Evolutionary conservation across 2,888 invertebrate species (phyloP), one percentile per base, ranked within the genome.

Genomic region (Tenthredo amoena): DNA sequence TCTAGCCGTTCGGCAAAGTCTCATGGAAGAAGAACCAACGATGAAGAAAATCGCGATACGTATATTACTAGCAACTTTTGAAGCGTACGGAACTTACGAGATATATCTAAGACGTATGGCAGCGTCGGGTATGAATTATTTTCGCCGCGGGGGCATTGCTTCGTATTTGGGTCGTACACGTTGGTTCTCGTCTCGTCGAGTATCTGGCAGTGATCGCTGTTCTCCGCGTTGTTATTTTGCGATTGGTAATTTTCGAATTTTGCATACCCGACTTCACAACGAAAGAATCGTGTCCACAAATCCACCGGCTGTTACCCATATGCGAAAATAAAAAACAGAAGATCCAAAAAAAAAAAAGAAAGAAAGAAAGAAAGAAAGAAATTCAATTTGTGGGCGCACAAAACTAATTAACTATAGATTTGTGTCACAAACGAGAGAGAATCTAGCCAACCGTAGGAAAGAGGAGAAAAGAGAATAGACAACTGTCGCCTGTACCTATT

Each of bases 121-220:
- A 62, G 83, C 83, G 34, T n/a, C 68, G 88, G 88, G 89, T 92
- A 93, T 93, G 93, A 93, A 93, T 93, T 93, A 93, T 93, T 93
- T 93, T 93, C 91, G 92, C 93, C 92, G 92, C 91, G 92, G 92
- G 93, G 91, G 93, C 93, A 93, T 93, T 93, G 93, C 92, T 92
- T 93, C 93, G 93, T 93, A 93, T 93, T 93, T 93, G 93, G 93
- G 93, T 93, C 93, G 93, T 92, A 92, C 92, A 92, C 92, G 92
- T 91, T 92, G 91, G 85, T 85, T 81, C 62, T 81, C 81, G 81
- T 81, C 81, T 58, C 81, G 81, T 62, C 81, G 37, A 50, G 55
- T 55, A 47, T 74, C 72, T 74, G 72, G 72, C 72, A 74, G 72
- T 74, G 72, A 40, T 74, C 72, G 72, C 43, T 31, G 72, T 43